Evolutionary conservation across 2,113 vertebrate species (phyloP).

Genomic region (Phyllostomus hastatus): DNA sequence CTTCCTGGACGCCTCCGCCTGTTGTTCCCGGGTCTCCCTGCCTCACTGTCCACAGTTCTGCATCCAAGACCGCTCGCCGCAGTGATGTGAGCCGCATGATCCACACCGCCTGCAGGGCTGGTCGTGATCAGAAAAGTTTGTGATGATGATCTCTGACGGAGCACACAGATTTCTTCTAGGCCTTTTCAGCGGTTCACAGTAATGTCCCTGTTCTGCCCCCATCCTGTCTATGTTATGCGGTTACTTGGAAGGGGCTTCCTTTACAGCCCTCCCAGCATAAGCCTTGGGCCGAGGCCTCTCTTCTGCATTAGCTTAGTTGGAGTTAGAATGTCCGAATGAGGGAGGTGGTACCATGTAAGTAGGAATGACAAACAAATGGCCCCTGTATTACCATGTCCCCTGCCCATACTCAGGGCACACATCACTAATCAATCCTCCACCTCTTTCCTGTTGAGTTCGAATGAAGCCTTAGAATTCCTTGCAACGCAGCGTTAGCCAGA

Average conservation of each 20-base stretch:
- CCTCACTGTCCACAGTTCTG: background rate
- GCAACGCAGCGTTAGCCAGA: background rate
- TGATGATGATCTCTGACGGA: background rate
- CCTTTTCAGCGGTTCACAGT: background rate
- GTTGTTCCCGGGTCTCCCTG: background rate
- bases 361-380: background rate
- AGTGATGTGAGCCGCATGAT: background rate
- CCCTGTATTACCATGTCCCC: background rate
- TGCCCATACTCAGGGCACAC: background rate
- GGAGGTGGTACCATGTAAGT: background rate
- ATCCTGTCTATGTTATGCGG: background rate
- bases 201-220: background rate
- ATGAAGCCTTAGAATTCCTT: background rate
- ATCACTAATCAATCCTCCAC: background rate
- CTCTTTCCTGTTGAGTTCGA: background rate
- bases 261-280: background rate
- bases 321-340: background rate
- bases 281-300: background rate
- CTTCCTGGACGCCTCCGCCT: background rate
- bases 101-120: background rate
- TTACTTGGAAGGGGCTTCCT: background rate
- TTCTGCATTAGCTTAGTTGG: background rate
- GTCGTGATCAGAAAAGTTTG: background rate
- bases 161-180: background rate
- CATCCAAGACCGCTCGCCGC: background rate